phyloP scores from a whole-genome alignment of 2,113 vertebrate genomes.

The Furnarius figulus region DNA sequence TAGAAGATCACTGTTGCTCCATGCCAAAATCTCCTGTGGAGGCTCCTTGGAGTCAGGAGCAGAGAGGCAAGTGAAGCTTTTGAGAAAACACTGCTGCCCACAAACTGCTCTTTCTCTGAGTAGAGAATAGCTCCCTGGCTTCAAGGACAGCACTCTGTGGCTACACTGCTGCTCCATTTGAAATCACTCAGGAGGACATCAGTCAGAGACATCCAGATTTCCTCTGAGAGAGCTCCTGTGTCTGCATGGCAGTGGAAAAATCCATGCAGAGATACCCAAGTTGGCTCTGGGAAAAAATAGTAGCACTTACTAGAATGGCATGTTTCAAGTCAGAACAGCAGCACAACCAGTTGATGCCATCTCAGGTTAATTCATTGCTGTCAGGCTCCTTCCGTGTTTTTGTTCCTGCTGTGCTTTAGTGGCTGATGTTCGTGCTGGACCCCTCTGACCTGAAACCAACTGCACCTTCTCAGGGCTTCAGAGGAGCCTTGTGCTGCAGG shows the following conservation, averaged over 20 bases:
- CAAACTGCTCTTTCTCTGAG: background rate
- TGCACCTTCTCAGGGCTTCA: background rate
- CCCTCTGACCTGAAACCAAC: background rate
- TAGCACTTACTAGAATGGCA: background rate
- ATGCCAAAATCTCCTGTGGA: background rate
- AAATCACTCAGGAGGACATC: background rate
- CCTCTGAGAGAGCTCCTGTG: background rate
- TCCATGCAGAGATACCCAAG: too few species aligned
- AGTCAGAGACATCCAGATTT: background rate
- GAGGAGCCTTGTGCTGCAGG: background rate
- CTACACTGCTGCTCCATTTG: background rate
- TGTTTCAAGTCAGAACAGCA: background rate
- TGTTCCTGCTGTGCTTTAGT: background rate
- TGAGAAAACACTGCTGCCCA: background rate
- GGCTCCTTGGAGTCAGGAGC: background rate
- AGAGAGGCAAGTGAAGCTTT: background rate
- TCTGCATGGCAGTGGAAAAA: background rate
- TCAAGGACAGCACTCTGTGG: background rate
- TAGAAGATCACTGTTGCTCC: background rate
- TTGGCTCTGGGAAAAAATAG: background rate
- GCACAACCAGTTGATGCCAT: background rate
- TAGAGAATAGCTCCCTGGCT: background rate
- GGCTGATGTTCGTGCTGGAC: background rate
- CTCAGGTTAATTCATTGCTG: background rate
- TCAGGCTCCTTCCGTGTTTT: background rate